Base-by-base conservation (phyloP, 2,797 vertebrate species). In the Gobio occitaniae region DNA sequence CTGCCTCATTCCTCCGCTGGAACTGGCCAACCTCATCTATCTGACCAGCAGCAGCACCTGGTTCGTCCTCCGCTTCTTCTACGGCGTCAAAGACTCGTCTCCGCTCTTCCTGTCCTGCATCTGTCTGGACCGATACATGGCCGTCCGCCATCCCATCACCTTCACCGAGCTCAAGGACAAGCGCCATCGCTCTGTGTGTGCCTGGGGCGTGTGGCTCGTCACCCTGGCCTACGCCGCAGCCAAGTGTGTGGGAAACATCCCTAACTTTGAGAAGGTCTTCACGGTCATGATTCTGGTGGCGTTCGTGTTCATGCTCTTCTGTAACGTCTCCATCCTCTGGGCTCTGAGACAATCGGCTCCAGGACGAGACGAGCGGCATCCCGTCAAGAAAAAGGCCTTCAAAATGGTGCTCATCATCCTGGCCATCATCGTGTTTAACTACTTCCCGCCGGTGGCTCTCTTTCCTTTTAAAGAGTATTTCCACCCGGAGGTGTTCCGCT, bases 81-180 rank as follows among this genome's bases (percentile, higher is more conserved):
- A 95, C 0, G 95, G 94, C 47, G 78, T 95, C 0, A 96, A 96
- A 84, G 94, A 96, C 90, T 86, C 89, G 9, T 95, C 95, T 0
- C 92, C 94, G 0, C 94, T 96, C 70, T 93, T 96, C 80, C 90
- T 95, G 10, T 93, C 94, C 13, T 95, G 95, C 89, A 95, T 96
- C 90, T 96, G 95, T 90, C 88, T 96, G 89, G 95, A 96, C 89
- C 93, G 95, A 76, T 96, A 96, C 88, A 89, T 95, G 90, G 95
- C 95, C 0, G 95, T 96, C 83, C 65, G 93, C 1, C 95, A 96
- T 85, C 95, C 95, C 21, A 88, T 96, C 83, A 91, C 89, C 80
- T 96, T 95, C 92, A 93, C 93, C 0, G 38, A 90, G 21, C 93
- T 95, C 16, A 95, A 95, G 78, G 94, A 95, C 89, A 91, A 88